Conservation (phyloP, 1,140 invertebrate species). For the Pantala flavescens region DNA sequence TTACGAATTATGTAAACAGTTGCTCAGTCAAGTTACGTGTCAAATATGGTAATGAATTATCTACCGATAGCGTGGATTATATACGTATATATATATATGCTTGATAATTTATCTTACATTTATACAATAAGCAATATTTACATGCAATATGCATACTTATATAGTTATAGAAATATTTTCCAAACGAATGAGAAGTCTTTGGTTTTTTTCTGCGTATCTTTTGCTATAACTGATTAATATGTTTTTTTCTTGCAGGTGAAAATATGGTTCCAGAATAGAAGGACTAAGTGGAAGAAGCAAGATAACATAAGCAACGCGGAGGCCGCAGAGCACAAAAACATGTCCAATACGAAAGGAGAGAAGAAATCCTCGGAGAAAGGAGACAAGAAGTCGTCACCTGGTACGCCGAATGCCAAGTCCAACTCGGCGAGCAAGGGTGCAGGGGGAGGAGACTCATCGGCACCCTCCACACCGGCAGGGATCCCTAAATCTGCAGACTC, state of each 20-base stretch:
- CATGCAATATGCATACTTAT: too few species aligned
- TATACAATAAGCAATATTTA: background rate
- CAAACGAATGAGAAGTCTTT: too few species aligned
- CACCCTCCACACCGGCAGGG: background rate
- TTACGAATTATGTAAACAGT: too few species aligned
- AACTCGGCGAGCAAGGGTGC: background rate
- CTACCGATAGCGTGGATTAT: too few species aligned
- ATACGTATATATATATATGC: background rate
- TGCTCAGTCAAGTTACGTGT: too few species aligned
- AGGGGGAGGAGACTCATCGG: background rate
- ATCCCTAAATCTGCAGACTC: background rate
- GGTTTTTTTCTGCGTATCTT: background rate
- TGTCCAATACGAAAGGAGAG: background rate
- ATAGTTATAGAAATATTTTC: too few species aligned
- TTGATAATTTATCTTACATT: background rate
- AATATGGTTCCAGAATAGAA: constrained; percentile 92
- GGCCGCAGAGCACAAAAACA: constrained; percentile 67
- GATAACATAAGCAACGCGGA: constrained; percentile 85
- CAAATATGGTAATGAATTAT: too few species aligned
- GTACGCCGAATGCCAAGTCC: background rate
- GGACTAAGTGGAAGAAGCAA: constrained; percentile 94
- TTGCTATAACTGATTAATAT: background rate
- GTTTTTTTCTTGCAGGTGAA: constrained; percentile 66
- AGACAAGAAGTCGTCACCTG: background rate
- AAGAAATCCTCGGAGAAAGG: background rate